These are phyloP conservation scores for Sminthurinus signatus DNA, from an alignment of 1,140 invertebrate species.

Conservation along the genomic window DNA sequence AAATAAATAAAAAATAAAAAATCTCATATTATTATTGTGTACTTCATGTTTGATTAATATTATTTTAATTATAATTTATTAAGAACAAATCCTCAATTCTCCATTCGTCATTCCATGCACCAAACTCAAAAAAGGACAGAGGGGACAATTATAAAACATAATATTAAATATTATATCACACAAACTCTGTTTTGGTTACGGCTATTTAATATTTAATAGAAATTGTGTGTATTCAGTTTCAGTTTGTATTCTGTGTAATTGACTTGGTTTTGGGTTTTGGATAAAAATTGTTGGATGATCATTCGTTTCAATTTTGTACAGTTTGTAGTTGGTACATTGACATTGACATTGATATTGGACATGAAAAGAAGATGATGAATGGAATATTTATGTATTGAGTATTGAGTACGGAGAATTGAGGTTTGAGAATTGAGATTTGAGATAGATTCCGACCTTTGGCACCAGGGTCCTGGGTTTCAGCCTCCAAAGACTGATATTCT, in stretches of 20 bases:
- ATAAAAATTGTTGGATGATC: no score
- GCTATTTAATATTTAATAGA: no score
- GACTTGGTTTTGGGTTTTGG: no score
- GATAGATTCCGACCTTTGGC: conserved; percentile 28
- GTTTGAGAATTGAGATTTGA: no score
- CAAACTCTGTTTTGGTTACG: no score
- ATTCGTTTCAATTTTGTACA: no score
- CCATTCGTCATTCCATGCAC: not conserved
- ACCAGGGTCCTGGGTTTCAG: conserved; percentile 23
- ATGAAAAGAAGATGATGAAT: not conserved
- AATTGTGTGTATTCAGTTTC: no score
- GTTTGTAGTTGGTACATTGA: not conserved
- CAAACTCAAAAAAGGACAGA: no score
- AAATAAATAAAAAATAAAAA: conserved; percentile 6
- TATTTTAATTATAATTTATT: not conserved
- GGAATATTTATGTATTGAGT: not conserved
- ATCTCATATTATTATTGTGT: conserved; percentile 8
- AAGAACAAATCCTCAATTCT: not conserved
- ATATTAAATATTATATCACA: no score
- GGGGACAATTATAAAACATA: no score
- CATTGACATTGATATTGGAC: not conserved
- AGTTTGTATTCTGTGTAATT: no score
- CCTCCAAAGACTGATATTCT: conserved; percentile 24
- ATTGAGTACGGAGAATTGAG: no score
- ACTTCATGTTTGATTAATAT: not conserved